phyloP scores from a whole-genome alignment of 2,797 vertebrate species.

The Halcyon smyrnensis region DNA sequence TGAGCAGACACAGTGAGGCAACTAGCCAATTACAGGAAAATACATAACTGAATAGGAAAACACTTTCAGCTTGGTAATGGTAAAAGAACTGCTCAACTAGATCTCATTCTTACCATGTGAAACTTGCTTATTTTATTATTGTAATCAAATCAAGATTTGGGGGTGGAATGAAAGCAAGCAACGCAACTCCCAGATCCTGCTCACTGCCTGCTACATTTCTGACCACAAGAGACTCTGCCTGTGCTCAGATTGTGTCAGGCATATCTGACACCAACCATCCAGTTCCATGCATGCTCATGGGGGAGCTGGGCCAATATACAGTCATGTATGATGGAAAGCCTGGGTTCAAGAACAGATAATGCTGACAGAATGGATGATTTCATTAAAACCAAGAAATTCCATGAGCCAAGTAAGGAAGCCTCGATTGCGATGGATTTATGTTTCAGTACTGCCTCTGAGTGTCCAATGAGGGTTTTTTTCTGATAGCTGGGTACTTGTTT shows the following conservation, averaged over 20 bases:
- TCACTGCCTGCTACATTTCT: background rate
- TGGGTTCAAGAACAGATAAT: background rate
- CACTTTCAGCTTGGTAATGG: background rate
- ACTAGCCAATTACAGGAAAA: background rate
- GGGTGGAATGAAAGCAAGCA: background rate
- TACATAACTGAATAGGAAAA: background rate
- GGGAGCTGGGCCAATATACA: background rate
- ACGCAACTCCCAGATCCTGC: background rate
- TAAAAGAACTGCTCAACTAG: background rate
- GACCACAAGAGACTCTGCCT: background rate
- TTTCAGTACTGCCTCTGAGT: background rate
- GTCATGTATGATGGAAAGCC: background rate
- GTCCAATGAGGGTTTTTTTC: background rate
- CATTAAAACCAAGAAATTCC: background rate
- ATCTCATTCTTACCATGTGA: background rate
- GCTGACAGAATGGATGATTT: background rate
- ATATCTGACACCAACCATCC: background rate
- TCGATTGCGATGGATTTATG: background rate
- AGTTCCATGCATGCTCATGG: rapidly evolving
- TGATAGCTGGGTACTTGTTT: background rate
- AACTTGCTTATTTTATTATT: background rate
- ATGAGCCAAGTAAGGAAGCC: background rate
- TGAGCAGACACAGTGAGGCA: background rate
- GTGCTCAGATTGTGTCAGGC: background rate
- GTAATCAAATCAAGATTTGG: background rate